These are phyloP conservation scores for Trachurus trachurus DNA, from an alignment of 2,797 vertebrate species.

Conservation along the genomic window DNA sequence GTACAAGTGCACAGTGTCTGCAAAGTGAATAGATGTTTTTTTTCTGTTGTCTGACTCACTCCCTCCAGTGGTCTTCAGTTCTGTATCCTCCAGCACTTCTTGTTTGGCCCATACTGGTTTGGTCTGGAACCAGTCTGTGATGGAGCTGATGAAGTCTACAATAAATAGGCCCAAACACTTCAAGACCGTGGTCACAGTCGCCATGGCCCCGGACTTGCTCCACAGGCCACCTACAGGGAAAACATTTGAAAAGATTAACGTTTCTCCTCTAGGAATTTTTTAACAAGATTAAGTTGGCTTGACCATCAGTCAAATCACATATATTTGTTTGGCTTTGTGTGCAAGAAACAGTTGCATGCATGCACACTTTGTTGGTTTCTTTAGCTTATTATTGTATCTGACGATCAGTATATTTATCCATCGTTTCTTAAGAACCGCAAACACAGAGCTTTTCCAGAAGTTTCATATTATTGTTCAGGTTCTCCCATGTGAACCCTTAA, in stretches of 20 bases:
- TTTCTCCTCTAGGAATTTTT: neutral
- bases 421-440: neutral
- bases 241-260: neutral
- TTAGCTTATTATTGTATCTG: neutral
- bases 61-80: conserved; percentile 76
- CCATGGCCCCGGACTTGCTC: conserved; percentile 46
- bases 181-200: conserved; percentile 51
- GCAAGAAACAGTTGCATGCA: neutral
- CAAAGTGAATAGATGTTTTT: neutral
- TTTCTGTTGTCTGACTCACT: conserved; percentile 40
- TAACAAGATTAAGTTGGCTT: neutral
- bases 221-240: conserved; percentile 20
- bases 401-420: neutral
- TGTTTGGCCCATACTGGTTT: conserved; percentile 71
- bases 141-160: conserved; percentile 68
- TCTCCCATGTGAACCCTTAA: neutral
- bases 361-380: neutral
- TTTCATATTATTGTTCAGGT: neutral
- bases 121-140: conserved; percentile 78
- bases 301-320: neutral
- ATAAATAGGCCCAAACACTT: conserved; percentile 67
- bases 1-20: neutral
- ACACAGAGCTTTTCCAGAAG: neutral
- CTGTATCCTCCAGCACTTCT: conserved; percentile 71
- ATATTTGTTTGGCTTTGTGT: neutral